Base-by-base conservation (phyloP, 2,888 invertebrate genomes). In the Chouioia cunea region DNA sequence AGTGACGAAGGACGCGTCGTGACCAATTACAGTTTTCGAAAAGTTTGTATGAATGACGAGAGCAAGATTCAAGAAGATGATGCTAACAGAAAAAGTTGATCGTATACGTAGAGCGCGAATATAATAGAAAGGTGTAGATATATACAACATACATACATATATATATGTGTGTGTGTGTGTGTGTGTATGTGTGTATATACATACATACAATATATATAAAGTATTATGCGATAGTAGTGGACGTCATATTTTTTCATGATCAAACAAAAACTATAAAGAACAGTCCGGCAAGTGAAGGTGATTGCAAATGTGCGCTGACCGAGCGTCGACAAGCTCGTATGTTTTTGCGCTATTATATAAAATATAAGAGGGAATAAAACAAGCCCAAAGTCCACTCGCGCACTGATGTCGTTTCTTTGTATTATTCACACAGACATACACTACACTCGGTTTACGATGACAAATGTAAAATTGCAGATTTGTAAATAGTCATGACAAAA, bases 81-180 rank as follows among this genome's bases (percentile, higher is more conserved):
- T 54, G 20, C 46, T 64, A 15, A 12, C 46, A 50, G 50, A 44
- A 53, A 44, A 20, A 65, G 18, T 23, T 48, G 14, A 36, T 36
- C 36, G 36, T 36, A 36, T 36, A 36, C 52, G 85, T 83, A 86
- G 86, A 86, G 86, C 86, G 87, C 84, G 84, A 82, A 84, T 86
- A 86, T 86, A 85, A 86, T 67, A 73, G 72, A 58, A 66, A 81
- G 36, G 12, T 12, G 36, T 36, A 36, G 36, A 36, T 36, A 36
- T 36, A 36, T 36, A n/a, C n/a, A n/a, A n/a, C n/a, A n/a, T n/a
- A n/a, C n/a, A n/a, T n/a, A n/a, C n/a, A n/a, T n/a, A n/a, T n/a
- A n/a, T n/a, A n/a, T n/a, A n/a, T 86, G 86, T 64, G 71, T 18
- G 57, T 58, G 56, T 65, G 73, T 68, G 58, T 66, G 71, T 68